Evolutionary conservation across 1,140 invertebrate genomes (phyloP), one percentile per base, ranked within the genome.

Genomic region (Lethrus apterus): DNA sequence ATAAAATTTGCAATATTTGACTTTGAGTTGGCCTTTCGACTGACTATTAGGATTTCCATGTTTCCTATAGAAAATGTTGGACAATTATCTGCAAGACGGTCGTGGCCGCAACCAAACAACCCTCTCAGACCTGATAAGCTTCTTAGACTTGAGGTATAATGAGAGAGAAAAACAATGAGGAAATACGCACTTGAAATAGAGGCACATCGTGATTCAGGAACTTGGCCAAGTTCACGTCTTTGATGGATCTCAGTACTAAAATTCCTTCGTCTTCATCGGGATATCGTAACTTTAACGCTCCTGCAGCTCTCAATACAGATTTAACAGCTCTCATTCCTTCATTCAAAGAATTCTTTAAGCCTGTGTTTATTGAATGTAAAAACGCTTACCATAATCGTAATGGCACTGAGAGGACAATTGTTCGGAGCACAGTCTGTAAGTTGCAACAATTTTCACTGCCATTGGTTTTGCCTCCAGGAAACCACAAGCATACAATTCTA

Each of bases 361-460:
- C 9, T 13, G 3, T 7, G 7, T 15, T 11, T 4, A 33, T 15
- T 11, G 2, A 8, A 2, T 14, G 14, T 33, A 36, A 17, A n/a
- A 9, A 36, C 11, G 10, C 4, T 36, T 74, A 77, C 90, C 93
- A 60, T 96, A 96, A 77, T 98, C 93, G 63, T 98, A 98, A 73
- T 98, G 93, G 63, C 82, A 83, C 66, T 97, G 93, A 7, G 87
- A 92, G 0, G 91, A 95, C 34, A 98, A 69, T 68, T 96, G 92
- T 63, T 96, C 93, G 0, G 92, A 94, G 59, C 93, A 97, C 3
- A 97, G 70, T 49, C 84, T 77, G 68, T 96, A 96, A 0, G 89
- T 91, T 44, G 91, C 89, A 1, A 96, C 92, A 56, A 97, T 96
- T 73, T 98, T 98, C 0, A 94, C 77, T 0, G 92, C 86, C 14